Conservation (phyloP, 2,113 vertebrate genomes). For the Numenius arquata region DNA sequence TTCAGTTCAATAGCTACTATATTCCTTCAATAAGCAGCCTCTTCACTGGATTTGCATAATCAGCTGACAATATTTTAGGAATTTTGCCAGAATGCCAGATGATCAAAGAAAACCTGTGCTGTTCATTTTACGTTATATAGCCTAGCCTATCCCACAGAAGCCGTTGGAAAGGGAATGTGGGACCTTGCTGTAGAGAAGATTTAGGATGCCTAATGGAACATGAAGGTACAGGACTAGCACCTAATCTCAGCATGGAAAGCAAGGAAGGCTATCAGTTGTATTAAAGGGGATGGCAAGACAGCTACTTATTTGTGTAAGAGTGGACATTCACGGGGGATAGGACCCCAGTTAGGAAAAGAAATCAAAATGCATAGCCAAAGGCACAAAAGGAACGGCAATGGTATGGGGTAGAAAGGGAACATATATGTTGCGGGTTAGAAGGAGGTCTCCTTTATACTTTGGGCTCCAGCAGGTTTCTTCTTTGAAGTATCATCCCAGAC, state of each 20-base stretch:
- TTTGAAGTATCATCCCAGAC: not conserved
- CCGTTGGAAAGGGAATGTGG: not conserved
- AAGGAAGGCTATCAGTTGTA: not conserved
- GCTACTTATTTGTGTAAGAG: not conserved
- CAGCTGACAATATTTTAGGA: not conserved
- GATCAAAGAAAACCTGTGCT: not conserved
- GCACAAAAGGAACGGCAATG: not conserved
- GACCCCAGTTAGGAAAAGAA: not conserved
- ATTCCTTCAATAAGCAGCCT: not conserved
- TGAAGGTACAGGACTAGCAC: not conserved
- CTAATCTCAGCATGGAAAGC: not conserved
- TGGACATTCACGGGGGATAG: accelerated
- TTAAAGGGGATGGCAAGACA: not conserved
- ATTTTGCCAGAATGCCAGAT: not conserved
- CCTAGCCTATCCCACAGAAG: not conserved
- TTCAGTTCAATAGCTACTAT: not conserved
- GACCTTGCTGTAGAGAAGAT: not conserved
- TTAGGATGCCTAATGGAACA: not conserved
- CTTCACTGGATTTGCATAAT: not conserved
- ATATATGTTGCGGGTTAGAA: not conserved
- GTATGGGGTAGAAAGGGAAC: not conserved
- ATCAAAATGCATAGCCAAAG: not conserved
- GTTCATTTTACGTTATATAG: not conserved
- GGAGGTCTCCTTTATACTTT: not conserved
- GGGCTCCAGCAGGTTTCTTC: not conserved